Base-by-base conservation (phyloP, 2,888 invertebrate species). In the Agrotis puta region DNA sequence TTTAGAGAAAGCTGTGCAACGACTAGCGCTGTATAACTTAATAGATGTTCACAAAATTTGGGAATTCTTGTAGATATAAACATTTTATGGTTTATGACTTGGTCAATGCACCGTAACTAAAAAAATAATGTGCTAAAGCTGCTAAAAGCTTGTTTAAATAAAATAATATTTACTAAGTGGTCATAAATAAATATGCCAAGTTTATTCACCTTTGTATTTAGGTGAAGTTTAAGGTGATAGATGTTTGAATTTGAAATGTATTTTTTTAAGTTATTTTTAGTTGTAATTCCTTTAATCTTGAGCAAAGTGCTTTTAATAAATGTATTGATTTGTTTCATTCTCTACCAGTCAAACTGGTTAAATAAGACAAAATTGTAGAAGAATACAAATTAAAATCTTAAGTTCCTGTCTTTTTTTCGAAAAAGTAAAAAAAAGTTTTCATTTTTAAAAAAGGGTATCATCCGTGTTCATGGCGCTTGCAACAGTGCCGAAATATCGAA, bases 121-220 rank as follows among this genome's bases (percentile, higher is more conserved):
- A 64, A 64, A 57, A 39, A 39, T 11, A 11, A 39, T 39, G 9
- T 39, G 9, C 39, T 2, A 39, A 39, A 39, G 33, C 6, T 57
- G 53, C 22, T 65, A 75, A 75, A 45, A 47, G 18, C 16, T 56
- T 56, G 27, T 69, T 57, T 27, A 58, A 78, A 69, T 62, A 75
- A 63, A 62, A 51, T 50, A 7, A 24, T 4, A 9, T 81, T 63
- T 70, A 39, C 64, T 9, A 16, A 58, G 48, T 27, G 22, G 45
- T 22, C 18, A n/a, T 78, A 43, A 75, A 47, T 57, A 67, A 66
- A 66, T 43, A 64, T 9, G 53, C 4, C 2, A 69, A 78, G 78
- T 78, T 70, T 63, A 70, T 81, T 78, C 47, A 81, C 58, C 78
- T 76, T 51, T 18, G 50, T 18, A 47, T 57, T 45, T 24, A 50